Percentiles rank a stretch among this genome's conserved stretches.
Evolutionary conservation across 2,797 vertebrate species (phyloP).

Genomic region (Furcifer pardalis): DNA sequence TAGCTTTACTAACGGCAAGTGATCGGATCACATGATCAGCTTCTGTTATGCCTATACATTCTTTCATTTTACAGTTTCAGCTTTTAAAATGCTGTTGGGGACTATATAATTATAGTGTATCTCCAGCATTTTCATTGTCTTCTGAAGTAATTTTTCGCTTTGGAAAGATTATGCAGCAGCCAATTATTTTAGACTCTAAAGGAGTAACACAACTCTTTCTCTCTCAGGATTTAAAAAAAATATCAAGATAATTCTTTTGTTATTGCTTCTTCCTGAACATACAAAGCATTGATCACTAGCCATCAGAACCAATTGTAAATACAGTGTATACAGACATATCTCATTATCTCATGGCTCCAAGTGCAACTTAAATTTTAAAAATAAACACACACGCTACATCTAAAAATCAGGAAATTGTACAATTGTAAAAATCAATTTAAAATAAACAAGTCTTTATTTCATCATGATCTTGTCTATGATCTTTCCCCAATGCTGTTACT

Average conservation of each 20-base stretch:
- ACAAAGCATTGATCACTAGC: slow-evolving; percentile 2
- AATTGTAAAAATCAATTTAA: slow-evolving; percentile 33
- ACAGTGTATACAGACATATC: slow-evolving; percentile 17
- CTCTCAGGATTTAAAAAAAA: slow-evolving; percentile 10
- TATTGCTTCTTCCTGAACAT: background rate
- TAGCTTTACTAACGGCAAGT: background rate
- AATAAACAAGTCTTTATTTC: slow-evolving; percentile 33
- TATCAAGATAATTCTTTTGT: background rate
- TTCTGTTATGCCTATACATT: background rate
- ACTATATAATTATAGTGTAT: background rate
- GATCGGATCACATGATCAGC: background rate
- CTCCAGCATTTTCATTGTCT: background rate
- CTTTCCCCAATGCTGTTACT: slow-evolving; percentile 19
- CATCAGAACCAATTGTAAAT: slow-evolving; percentile 19
- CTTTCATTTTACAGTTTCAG: background rate
- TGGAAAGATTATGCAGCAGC: background rate
- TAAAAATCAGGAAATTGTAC: slow-evolving; percentile 24
- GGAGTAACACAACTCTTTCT: background rate
- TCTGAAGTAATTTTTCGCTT: background rate
- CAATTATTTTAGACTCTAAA: slow-evolving; percentile 18
- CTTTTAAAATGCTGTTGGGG: background rate
- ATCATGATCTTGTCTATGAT: slow-evolving; percentile 9
- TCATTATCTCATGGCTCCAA: slow-evolving; percentile 21
- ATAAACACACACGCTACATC: background rate
- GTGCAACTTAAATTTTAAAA: slow-evolving; percentile 12